Evolutionary conservation across 2,797 vertebrate species (phyloP).

Genomic region (Acipenser transmontanus): DNA sequence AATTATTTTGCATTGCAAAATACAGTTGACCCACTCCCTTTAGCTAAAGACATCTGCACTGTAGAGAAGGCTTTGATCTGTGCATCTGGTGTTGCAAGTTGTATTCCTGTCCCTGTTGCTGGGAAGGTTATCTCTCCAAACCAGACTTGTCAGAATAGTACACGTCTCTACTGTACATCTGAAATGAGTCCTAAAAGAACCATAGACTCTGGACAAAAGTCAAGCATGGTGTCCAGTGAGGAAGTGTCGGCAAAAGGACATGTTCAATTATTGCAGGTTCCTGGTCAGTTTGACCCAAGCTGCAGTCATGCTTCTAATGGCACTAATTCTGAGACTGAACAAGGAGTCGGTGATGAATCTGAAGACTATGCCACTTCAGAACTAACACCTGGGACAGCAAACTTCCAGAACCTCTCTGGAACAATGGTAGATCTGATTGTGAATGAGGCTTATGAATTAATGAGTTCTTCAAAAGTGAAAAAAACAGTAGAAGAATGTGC

Average conservation of each 20-base stretch:
- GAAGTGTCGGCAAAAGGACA: conserved; percentile 38
- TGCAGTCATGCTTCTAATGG: conserved; percentile 23
- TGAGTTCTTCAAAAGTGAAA: conserved; percentile 69
- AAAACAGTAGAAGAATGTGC: conserved; percentile 68
- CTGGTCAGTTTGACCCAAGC: conserved; percentile 27
- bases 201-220: conserved; percentile 29
- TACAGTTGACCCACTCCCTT: conserved; percentile 38
- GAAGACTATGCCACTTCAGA: conserved; percentile 35
- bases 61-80: conserved; percentile 87
- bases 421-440: conserved; percentile 82
- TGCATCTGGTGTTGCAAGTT: conserved; percentile 87
- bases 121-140: conserved; percentile 74
- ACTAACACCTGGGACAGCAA: conserved; percentile 35
- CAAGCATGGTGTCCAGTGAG: conserved; percentile 21
- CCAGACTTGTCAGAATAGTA: conserved; percentile 43
- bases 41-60: conserved; percentile 65
- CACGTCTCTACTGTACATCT: conserved; percentile 33
- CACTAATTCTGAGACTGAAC: conserved; percentile 24
- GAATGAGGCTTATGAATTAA: conserved; percentile 79
- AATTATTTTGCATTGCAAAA: conserved; percentile 45
- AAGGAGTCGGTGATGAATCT: conserved; percentile 17
- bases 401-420: conserved; percentile 68
- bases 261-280: conserved; percentile 27
- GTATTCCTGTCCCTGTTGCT: conserved; percentile 82
- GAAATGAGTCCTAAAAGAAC: conserved; percentile 39